Evolutionary conservation across 2,888 invertebrate species (phyloP), one percentile per base, ranked within the genome.

Genomic region (Pollenia labialis): DNA sequence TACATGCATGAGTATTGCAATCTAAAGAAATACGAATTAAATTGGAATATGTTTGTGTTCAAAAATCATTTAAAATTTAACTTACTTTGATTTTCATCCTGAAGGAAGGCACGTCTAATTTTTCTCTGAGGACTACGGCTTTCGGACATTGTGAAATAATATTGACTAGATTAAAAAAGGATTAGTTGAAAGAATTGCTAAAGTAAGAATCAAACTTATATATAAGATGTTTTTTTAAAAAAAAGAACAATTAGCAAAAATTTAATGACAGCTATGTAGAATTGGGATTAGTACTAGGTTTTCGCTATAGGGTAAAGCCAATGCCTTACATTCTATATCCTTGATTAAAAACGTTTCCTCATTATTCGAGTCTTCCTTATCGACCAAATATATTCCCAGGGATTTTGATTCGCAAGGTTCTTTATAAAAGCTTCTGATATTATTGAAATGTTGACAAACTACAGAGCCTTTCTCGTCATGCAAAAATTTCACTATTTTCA

Each of bases 261-360:
- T 64, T 64, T 44, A 64, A 16, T 64, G 46, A 18, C 58, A 58
- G 23, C 58, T 32, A 58, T 58, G 58, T 58, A 58, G 32, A 58
- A 58, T 58, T 14, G 46, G 44, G 46, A 64, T 64, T 46, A 64
- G 46, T 18, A 46, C 44, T 42, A 64, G 46, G 64, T 18, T 46
- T 44, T 44, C 16, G 4, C 18, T 64, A 11, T 64, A 66, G 16
- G 66, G 66, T 46, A 77, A 56, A 54, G 56, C 66, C 9, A 66
- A 54, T 23, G 76, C 76, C 66, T 77, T 77, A 77, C 76, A 76
- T 46, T 76, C 42, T 40, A 75, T 62, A 23, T 75, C 64, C 32
- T 75, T 32, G n/a, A 60, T 58, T 75, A 58, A 75, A 50, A 62
- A 75, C 9, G 46, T 60, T 62, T 75, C 75, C 42, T 62, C 75